A percentile compares a stretch with the other conserved stretches of the same genome.
phyloP scores from a whole-genome alignment of 2,888 invertebrate genomes.

The Mythimna lalbum region DNA sequence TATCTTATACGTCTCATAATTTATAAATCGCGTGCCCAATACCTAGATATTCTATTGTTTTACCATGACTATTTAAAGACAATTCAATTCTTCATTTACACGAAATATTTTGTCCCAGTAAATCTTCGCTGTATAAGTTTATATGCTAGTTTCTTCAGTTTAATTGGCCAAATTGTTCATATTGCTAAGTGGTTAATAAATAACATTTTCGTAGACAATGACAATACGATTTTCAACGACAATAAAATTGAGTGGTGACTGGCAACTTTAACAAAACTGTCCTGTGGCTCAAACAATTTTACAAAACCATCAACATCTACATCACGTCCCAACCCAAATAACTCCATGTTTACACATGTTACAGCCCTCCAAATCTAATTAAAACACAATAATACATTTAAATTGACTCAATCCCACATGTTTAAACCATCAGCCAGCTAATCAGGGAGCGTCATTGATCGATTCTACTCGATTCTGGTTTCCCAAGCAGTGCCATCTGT shows the following conservation, averaged over 20 bases:
- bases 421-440: conserved; percentile 72
- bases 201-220: neutral
- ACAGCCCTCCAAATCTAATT: conserved; percentile 71
- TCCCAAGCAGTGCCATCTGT: conserved; percentile 84
- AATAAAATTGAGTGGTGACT: neutral
- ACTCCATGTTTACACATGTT: conserved; percentile 61
- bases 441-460: conserved; percentile 74
- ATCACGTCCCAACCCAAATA: conserved; percentile 28
- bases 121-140: too few species aligned
- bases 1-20: too few species aligned
- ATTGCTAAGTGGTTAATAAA: neutral
- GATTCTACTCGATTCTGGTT: conserved; percentile 65
- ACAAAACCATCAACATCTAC: conserved; percentile 6
- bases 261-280: neutral
- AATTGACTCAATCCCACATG: conserved; percentile 76
- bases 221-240: neutral
- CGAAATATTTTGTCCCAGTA: too few species aligned
- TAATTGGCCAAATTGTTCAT: too few species aligned
- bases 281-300: neutral
- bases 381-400: conserved; percentile 73
- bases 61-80: too few species aligned
- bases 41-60: too few species aligned
- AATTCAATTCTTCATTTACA: too few species aligned
- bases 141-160: too few species aligned
- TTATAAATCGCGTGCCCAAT: too few species aligned